These are phyloP conservation scores for Drosophila insularis DNA, from an alignment of 1,140 invertebrate genomes.

Conservation along the genomic window DNA sequence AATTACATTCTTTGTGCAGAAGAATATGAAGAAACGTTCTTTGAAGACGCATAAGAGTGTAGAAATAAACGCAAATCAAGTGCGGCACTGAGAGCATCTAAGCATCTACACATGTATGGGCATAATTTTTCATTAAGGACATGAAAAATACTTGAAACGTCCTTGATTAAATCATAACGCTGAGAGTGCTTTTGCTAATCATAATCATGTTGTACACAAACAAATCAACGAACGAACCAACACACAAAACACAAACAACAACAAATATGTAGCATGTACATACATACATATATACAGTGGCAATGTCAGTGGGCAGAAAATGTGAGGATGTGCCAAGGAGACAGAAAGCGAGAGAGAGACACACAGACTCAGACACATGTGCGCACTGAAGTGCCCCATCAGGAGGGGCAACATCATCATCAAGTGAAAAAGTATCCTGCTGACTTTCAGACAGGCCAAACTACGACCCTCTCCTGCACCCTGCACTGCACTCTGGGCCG, in stretches of 20 bases:
- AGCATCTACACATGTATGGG: constrained; percentile 8
- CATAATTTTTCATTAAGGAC: constrained; percentile 34
- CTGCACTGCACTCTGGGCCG: background rate
- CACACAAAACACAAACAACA: constrained; percentile 16
- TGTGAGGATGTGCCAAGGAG: background rate
- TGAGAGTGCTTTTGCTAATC: constrained; percentile 33
- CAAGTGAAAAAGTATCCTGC: constrained; percentile 26
- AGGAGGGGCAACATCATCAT: constrained; percentile 11
- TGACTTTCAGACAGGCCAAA: constrained; percentile 10
- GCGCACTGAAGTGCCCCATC: constrained; percentile 26
- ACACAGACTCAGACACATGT: constrained; percentile 14
- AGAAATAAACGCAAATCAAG: constrained; percentile 11
- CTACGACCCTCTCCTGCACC: background rate
- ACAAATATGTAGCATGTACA: background rate
- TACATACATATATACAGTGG: constrained; percentile 7
- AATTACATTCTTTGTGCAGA: constrained; percentile 7
- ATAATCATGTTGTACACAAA: constrained; percentile 36
- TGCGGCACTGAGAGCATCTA: constrained; percentile 10
- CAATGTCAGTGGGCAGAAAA: constrained; percentile 14
- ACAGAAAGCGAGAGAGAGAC: background rate
- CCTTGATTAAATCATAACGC: constrained; percentile 36
- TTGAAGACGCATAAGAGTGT: constrained; percentile 6
- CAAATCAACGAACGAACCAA: constrained; percentile 21
- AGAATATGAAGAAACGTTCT: constrained; percentile 8
- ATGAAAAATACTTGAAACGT: constrained; percentile 37